Evolutionary conservation across 2,888 invertebrate genomes (phyloP), one percentile per base, ranked within the genome.

Genomic region (Synanthedon vespiformis): DNA sequence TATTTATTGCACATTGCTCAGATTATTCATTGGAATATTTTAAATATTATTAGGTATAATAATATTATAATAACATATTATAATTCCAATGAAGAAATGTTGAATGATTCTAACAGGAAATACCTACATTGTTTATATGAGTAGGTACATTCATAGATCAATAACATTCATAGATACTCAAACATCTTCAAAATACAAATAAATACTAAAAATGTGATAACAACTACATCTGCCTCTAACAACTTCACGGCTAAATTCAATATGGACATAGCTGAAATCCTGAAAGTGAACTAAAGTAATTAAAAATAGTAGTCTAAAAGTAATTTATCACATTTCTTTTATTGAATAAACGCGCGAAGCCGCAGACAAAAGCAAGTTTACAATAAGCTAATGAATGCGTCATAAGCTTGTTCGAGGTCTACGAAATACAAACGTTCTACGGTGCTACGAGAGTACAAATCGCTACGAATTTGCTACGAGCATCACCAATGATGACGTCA

Each of bases 51-150:
- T 22, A 22, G 22, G 4, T 22, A 22, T 22, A 22, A 22, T 22
- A 22, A 22, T 76, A 69, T 72, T 81, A 75, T 80, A 79, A 73
- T 72, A n/a, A n/a, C n/a, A n/a, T n/a, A n/a, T n/a, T n/a, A 70
- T 69, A 65, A 79, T 78, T 80, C 80, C 77, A 80, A 76, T 77
- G 78, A 78, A 74, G 74, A 80, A 80, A 80, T 82, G 74, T 77
- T 77, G 81, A 78, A 77, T 72, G 74, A 69, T 75, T 83, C 79
- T 81, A 84, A 80, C 81, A 81, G 81, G 84, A 85, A 80, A 74
- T 82, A 77, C 74, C 79, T 78, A 84, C 78, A 84, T 85, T 85
- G 85, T 85, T 86, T 85, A 83, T 84, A 79, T 74, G 72, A 74
- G 77, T 83, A 78, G 22, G 22, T 34, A 34, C 10, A 34, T 34